Conservation (phyloP, 2,888 invertebrate species). For the Prostheceraeus crozeri region DNA sequence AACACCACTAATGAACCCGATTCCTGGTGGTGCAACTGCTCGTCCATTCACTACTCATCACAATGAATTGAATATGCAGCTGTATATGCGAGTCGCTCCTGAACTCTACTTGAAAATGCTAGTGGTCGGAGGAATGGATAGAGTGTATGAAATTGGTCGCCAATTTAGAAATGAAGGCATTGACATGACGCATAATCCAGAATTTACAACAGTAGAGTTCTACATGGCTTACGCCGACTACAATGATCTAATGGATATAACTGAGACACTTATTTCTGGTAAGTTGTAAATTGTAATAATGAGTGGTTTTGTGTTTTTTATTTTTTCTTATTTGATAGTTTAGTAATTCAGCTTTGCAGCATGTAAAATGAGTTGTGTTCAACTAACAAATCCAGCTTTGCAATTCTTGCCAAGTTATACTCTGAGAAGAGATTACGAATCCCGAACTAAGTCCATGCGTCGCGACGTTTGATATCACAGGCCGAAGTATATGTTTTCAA, state of each 20-base stretch:
- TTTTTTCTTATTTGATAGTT: neutral
- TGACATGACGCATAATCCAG: slow-evolving; percentile 96
- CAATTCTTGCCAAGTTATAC: too few relatives aligned
- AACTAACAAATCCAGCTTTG: too few relatives aligned
- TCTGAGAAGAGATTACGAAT: too few relatives aligned
- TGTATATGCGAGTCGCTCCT: slow-evolving; percentile 94
- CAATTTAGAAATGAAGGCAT: slow-evolving; percentile 98
- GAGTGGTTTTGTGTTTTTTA: too few relatives aligned
- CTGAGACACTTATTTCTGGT: slow-evolving; percentile 80
- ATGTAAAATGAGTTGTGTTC: too few relatives aligned
- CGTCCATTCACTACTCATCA: slow-evolving; percentile 98
- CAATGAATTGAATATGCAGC: slow-evolving; percentile 92
- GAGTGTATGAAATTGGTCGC: slow-evolving; percentile 69
- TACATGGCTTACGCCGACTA: slow-evolving; percentile 99
- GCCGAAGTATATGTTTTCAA: too few relatives aligned
- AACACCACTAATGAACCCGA: slow-evolving; percentile 99
- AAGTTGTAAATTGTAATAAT: neutral
- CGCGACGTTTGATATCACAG: too few relatives aligned
- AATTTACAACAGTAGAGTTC: slow-evolving; percentile 98
- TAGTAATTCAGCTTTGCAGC: neutral
- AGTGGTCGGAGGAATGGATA: slow-evolving; percentile 90
- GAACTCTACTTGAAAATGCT: slow-evolving; percentile 75
- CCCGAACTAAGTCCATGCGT: too few relatives aligned
- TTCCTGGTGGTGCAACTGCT: slow-evolving; percentile 93
- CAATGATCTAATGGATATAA: slow-evolving; percentile 81